phyloP scores from a whole-genome alignment of 2,888 invertebrate species.

The Andrena minutula region DNA sequence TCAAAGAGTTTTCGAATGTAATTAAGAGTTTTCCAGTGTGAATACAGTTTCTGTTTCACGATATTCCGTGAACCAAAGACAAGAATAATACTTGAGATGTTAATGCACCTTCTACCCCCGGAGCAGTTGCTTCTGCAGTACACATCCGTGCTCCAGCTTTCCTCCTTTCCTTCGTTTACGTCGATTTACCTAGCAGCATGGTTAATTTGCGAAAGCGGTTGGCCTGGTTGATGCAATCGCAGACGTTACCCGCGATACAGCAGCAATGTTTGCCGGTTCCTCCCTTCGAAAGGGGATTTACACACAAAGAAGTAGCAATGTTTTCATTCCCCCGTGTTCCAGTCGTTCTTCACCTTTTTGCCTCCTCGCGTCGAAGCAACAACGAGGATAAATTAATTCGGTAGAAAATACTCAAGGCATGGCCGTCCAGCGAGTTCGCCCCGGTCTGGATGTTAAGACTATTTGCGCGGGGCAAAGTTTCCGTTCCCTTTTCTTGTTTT shows the following conservation, averaged over 20 bases:
- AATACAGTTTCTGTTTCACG: neutral
- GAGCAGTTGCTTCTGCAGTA: neutral
- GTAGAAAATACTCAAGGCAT: slow-evolving; percentile 22
- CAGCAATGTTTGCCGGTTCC: slow-evolving; percentile 50
- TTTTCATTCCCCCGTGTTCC: slow-evolving; percentile 59
- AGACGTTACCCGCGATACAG: slow-evolving; percentile 50
- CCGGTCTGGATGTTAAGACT: neutral
- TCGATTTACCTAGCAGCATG: slow-evolving; percentile 44
- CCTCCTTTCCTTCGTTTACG: slow-evolving; percentile 16
- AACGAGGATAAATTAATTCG: slow-evolving; percentile 51
- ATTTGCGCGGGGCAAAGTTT: slow-evolving; percentile 10
- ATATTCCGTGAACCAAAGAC: neutral
- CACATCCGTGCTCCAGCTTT: slow-evolving; percentile 4
- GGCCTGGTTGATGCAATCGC: slow-evolving; percentile 55
- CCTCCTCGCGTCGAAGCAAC: slow-evolving; percentile 28
- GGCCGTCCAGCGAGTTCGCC: slow-evolving; percentile 18
- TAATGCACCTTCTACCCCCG: slow-evolving; percentile 1
- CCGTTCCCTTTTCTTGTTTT: neutral
- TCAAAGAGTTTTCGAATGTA: neutral
- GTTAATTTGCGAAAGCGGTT: slow-evolving; percentile 66
- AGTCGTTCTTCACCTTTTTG: slow-evolving; percentile 21
- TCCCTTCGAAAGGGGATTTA: slow-evolving; percentile 51
- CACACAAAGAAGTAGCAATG: slow-evolving; percentile 60
- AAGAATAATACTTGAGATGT: slow-evolving; percentile 1
- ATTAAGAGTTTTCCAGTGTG: neutral